These are phyloP conservation scores for Beris chalybata DNA, from an alignment of 2,888 invertebrate genomes.

Conservation along the genomic window DNA sequence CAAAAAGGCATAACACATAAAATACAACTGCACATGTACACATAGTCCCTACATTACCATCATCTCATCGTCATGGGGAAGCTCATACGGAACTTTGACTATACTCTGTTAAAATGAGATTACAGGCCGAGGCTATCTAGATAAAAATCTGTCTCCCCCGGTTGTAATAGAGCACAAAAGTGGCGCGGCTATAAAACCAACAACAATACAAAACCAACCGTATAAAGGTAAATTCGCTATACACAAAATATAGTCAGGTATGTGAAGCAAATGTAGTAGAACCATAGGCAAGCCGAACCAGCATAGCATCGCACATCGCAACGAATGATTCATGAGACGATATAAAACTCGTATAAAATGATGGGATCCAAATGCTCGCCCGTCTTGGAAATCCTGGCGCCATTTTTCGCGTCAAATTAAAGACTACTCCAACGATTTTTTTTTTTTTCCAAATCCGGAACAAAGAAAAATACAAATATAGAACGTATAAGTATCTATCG, in stretches of 20 bases:
- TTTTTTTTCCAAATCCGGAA: constrained; percentile 12
- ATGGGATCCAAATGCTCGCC: too few relatives aligned
- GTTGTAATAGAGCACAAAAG: constrained; percentile 17
- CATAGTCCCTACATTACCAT: constrained; percentile 4
- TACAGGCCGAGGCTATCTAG: constrained; percentile 26
- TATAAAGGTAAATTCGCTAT: constrained; percentile 2
- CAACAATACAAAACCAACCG: background rate
- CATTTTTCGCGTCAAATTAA: constrained; percentile 29
- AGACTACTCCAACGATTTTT: constrained; percentile 20
- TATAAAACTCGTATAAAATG: too few relatives aligned
- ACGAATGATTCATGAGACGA: background rate
- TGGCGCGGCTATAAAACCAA: constrained; percentile 3
- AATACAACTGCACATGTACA: too few relatives aligned
- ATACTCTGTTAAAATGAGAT: constrained; percentile 29
- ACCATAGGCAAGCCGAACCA: background rate
- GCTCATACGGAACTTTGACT: constrained; percentile 22
- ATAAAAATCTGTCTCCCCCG: constrained; percentile 26
- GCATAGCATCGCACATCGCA: constrained; percentile 10
- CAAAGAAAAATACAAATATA: constrained; percentile 10
- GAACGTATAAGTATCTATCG: constrained; percentile 12
- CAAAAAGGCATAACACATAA: too few relatives aligned
- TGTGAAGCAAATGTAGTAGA: background rate
- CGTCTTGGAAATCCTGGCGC: constrained; percentile 11
- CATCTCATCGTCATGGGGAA: constrained; percentile 11
- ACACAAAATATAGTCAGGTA: too few relatives aligned